Evolutionary conservation across 2,113 vertebrate genomes (phyloP).

Genomic region (Perca schrenkii): DNA sequence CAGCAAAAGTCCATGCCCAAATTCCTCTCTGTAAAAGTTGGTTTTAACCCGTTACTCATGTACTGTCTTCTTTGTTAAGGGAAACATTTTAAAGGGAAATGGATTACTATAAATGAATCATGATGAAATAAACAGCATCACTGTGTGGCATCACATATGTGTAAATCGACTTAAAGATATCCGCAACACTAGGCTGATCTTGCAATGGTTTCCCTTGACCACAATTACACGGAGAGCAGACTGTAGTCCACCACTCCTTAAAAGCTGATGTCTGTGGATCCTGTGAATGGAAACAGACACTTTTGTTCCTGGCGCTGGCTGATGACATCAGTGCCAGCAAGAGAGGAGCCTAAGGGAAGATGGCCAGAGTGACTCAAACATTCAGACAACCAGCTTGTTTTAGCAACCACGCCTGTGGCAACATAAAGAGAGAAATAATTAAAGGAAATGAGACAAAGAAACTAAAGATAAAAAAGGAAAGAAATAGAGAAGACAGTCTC

Average conservation of each 20-base stretch:
- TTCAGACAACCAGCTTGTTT: conserved; percentile 24
- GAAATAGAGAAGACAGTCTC: neutral
- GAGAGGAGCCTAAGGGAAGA: conserved; percentile 25
- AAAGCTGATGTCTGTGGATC: conserved; percentile 26
- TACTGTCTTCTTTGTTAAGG: neutral
- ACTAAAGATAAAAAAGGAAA: neutral
- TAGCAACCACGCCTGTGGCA: neutral
- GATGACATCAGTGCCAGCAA: conserved; percentile 54
- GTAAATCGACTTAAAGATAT: neutral
- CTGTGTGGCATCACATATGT: neutral
- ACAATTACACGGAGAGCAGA: neutral
- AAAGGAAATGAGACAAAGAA: neutral
- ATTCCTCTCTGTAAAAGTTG: neutral
- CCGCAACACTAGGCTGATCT: neutral
- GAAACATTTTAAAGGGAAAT: neutral
- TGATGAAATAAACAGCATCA: neutral
- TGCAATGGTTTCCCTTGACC: neutral
- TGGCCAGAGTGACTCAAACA: conserved; percentile 48
- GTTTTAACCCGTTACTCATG: neutral
- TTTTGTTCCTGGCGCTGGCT: conserved; percentile 34
- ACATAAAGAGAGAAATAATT: neutral
- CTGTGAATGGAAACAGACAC: conserved; percentile 31
- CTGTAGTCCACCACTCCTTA: neutral
- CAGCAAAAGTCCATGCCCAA: neutral
- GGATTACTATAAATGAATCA: neutral